Base-by-base conservation (phyloP, 1,140 invertebrate species). In the Drosophila suzukii region DNA sequence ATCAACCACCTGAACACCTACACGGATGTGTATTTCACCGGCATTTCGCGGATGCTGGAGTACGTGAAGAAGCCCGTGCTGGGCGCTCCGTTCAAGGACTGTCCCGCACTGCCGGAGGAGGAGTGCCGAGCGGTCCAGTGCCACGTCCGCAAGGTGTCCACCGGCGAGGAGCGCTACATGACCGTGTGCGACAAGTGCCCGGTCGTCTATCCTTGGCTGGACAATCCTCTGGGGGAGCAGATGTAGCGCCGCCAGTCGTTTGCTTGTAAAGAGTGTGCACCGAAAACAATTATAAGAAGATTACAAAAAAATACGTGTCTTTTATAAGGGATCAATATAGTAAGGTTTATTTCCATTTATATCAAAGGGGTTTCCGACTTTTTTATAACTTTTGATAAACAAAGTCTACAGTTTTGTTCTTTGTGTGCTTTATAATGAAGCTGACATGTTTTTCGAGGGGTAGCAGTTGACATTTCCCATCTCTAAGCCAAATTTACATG, bases 1-100 rank as follows among this genome's bases (percentile, higher is more conserved):
- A 57, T 94, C 13, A 86, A 93, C 11, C 93, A 94, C 65, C 63
- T 94, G 44, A 78, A 86, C 60, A 91, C 70, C 10, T 75, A 94
- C 36, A 82, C 92, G 4, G 93, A 94, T 78, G 94, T 94, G 15
- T 94, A 93, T 60, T 68, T 94, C 17, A 93, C 94, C 27, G 68
- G 83, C 38, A 66, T 77, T n/a, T 79, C 83, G 2, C 81, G 81
- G 34, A 84, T 92, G 65, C 24, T 92, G 63, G 75, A 92, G 55
- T 92, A 92, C 24, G 84, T 92, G 6, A 71, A 53, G 13, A 75
- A 78, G n/a, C 91, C 91, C 2, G 76, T 62, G 27, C 34, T 90
- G 44, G 91, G 90, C 0, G 38, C 70, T 7, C 91, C 91, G 6
- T 92, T 91, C 24, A 62, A 83, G 43, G 58, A 58, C 12, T 92